Evolutionary conservation across 2,888 invertebrate genomes (phyloP), one percentile per base, ranked within the genome.

Genomic region (Nymphalis urticae): DNA sequence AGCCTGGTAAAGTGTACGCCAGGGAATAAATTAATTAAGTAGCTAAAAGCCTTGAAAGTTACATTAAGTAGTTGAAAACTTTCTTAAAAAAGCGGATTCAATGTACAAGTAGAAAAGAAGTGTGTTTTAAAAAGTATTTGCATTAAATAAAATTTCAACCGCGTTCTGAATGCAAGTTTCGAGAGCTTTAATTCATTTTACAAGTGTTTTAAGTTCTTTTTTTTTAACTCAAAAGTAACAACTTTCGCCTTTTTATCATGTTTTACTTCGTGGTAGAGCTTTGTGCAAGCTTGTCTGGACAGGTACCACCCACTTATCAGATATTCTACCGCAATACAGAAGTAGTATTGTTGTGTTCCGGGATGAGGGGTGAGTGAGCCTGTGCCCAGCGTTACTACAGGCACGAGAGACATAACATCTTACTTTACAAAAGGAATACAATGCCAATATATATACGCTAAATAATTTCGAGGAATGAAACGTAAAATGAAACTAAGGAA

Each of bases 1-100:
- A 10, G 42, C 19, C 67, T 24, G 16, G 53, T 64, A 71, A 72
- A 70, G 64, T 70, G 64, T 63, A 63, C 65, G 10, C 63, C 16
- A 32, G 64, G 61, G 64, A 69, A 66, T 63, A 69, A 66, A 70
- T 72, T 72, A 72, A 73, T 73, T 68, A 72, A 56, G 53, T 65
- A 64, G 60, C 59, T 65, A 69, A 54, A 68, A 68, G 65, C 53
- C 60, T 36, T 19, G 19, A 53, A 71, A 68, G 48, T 68, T 59
- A 59, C 58, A 58, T 68, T 68, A 65, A 71, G 59, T 68, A 60
- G 68, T 68, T 71, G 51, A 54, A 48, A 58, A 66, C 47, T 19
- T 54, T 61, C 24, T 53, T n/a, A 47, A 62, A 48, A 48, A 62
- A 32, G 50, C 47, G 61, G 61, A 61, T 56, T 56, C 32, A 32